Base-by-base conservation (phyloP, 2,113 vertebrate species). In the Marcusenius ussheri region DNA sequence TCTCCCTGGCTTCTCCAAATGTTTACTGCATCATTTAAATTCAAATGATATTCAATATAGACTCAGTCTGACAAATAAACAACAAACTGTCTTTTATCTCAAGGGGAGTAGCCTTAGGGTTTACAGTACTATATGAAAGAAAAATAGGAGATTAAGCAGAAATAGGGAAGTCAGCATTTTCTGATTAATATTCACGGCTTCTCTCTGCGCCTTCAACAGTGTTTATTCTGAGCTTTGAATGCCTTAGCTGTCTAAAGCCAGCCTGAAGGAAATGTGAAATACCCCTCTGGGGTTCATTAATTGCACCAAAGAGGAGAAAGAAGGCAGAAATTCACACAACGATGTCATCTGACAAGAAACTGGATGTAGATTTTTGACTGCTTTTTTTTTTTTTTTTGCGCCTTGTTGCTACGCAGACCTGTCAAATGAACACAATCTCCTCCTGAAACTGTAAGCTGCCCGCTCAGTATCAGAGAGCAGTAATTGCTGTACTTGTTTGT, bases 171-270 rank as follows among this genome's bases (percentile, higher is more conserved):
- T 58, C 56, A 62, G 45, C 45, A 1, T 39, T 87, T 45, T 74
- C 35, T 90, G 83, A 83, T 90, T 90, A 90, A 90, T 87, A 90
- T 90, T 90, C 89, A 46, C 56, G n/a, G 84, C 58, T 87, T 87
- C 83, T 90, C 89, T 86, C 51, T 31, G 46, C 5, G 17, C 77
- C 31, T 27, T 90, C 53, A 90, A 83, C 53, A 19, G 21, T 90
- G 84, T 87, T 70, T 90, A 87, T 83, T 70, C 83, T 87, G 83
- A 31, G 84, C 89, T 87, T 70, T 87, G 89, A 86, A 85, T 87
- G 89, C 84, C 58, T 90, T 39, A 56, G 84, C 35, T 49, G 89
- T 27, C 89, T 46, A 53, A 86, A 83, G 83, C 39, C 80, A 50
- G 89, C 31, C 89, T 90, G 83, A 56, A 90, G 46, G 84, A 90